Conservation (phyloP, 2,888 invertebrate species). For the Axea sp. region DNA sequence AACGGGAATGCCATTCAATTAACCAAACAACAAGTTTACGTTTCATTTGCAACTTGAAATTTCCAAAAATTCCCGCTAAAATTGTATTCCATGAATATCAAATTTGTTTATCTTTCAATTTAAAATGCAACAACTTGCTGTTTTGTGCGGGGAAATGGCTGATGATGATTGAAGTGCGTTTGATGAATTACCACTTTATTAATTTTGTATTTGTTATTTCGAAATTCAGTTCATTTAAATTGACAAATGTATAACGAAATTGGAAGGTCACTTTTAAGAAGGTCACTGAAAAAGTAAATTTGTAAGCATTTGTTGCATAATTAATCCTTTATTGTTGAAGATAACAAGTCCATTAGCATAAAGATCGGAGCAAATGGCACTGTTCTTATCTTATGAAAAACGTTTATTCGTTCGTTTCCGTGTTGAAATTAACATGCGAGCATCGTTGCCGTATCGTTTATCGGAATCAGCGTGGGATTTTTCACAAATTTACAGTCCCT, state of each 20-base stretch:
- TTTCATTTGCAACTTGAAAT: conserved; percentile 1
- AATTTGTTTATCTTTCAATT: no score
- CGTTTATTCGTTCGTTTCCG: conserved; percentile 20
- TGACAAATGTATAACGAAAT: no score
- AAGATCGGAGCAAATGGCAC: conserved; percentile 6
- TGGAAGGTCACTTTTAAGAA: no score
- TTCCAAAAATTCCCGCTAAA: not conserved
- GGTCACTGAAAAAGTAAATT: not conserved
- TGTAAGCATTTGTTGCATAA: conserved; percentile 4
- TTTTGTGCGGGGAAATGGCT: no score
- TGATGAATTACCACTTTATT: no score
- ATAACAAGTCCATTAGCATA: conserved; percentile 12
- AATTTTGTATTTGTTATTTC: no score
- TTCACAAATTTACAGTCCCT: conserved; percentile 13
- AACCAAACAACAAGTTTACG: not conserved
- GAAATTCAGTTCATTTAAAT: no score
- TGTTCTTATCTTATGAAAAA: conserved; percentile 6
- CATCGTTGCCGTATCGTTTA: conserved; percentile 10
- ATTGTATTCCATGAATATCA: no score
- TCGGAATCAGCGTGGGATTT: conserved; percentile 40
- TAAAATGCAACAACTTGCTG: no score
- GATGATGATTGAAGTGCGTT: no score
- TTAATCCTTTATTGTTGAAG: conserved; percentile 13
- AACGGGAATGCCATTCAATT: not conserved
- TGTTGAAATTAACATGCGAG: conserved; percentile 40